Conservation (phyloP, 2,888 invertebrate species). For the Oligia strigilis region DNA sequence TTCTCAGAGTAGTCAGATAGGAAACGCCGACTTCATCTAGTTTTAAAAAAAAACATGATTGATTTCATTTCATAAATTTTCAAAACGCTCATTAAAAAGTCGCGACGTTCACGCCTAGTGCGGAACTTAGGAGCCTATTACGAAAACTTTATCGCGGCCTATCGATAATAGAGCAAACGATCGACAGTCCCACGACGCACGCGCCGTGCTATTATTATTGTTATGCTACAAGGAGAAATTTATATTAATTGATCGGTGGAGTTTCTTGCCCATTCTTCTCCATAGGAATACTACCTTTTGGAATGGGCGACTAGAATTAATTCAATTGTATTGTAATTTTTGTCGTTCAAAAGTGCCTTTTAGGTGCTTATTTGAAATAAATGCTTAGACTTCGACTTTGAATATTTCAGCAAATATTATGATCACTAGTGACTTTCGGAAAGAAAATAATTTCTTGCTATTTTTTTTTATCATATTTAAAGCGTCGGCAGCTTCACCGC, state of each 20-base stretch:
- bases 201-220: constrained; percentile 12
- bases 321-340: too few species aligned
- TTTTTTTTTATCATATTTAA: neutral
- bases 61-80: too few species aligned
- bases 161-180: constrained; percentile 67
- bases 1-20: too few species aligned
- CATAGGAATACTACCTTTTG: too few species aligned
- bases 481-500: neutral
- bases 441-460: neutral
- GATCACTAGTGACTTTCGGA: neutral
- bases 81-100: neutral
- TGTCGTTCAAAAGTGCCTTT: too few species aligned
- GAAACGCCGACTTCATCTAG: too few species aligned
- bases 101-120: constrained; percentile 35
- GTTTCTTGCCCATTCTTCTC: too few species aligned
- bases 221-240: constrained; percentile 42
- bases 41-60: too few species aligned
- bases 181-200: constrained; percentile 29
- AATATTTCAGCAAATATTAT: neutral
- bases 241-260: neutral
- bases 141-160: constrained; percentile 61
- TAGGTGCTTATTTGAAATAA: too few species aligned
- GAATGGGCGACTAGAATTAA: too few species aligned
- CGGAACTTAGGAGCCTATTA: constrained; percentile 43
- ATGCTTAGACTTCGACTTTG: too few species aligned